Conservation (phyloP, 2,797 vertebrate genomes). For the Argyrosomus regius region DNA sequence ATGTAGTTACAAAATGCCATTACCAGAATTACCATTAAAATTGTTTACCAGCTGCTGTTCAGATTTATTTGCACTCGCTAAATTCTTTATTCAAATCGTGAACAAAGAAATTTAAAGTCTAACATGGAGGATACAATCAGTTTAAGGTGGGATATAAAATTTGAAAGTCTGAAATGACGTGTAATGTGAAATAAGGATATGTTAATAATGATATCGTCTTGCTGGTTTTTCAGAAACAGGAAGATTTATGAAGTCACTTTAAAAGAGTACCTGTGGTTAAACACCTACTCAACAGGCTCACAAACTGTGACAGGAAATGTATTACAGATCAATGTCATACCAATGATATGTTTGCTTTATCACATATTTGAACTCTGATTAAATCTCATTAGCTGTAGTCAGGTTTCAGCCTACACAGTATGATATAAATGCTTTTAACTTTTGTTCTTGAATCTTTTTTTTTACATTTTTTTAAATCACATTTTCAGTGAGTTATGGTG, state of each 20-base stretch:
- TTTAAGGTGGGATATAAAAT: background rate
- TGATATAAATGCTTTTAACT: constrained; percentile 12
- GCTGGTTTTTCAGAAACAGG: background rate
- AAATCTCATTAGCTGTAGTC: constrained; percentile 23
- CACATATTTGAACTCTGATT: constrained; percentile 9
- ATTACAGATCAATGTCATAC: constrained; percentile 22
- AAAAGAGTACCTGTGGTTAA: constrained; percentile 4
- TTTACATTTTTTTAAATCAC: background rate
- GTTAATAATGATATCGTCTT: background rate
- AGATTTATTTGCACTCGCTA: background rate
- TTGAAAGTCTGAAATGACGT: too few relatives aligned
- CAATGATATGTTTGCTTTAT: constrained; percentile 32
- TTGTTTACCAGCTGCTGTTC: constrained; percentile 57
- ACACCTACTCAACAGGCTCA: constrained; percentile 27
- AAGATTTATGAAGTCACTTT: constrained; percentile 19
- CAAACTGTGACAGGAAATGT: constrained; percentile 35
- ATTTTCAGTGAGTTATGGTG: background rate
- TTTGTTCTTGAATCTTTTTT: background rate
- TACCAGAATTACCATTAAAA: constrained; percentile 54
- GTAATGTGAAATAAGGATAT: background rate
- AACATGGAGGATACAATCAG: background rate
- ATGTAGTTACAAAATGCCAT: constrained; percentile 66
- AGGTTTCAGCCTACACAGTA: constrained; percentile 13
- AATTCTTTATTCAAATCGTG: background rate
- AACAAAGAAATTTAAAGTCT: background rate